Evolutionary conservation across 2,797 vertebrate species (phyloP).

Genomic region (Myotis vivesi): DNA sequence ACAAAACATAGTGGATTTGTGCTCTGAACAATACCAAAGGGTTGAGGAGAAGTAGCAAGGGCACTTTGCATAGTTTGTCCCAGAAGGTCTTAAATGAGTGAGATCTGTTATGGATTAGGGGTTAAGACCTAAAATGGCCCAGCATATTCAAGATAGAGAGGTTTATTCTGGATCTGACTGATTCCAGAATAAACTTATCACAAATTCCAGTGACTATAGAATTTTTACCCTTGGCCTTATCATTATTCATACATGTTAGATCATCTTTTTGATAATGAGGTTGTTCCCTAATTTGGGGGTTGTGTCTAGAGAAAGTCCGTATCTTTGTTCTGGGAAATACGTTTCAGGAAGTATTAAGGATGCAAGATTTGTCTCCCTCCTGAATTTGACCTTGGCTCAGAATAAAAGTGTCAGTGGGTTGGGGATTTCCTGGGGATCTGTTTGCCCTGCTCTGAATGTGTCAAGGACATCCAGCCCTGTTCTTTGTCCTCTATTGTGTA

Average conservation of each 20-base stretch:
- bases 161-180: neutral
- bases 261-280: neutral
- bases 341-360: neutral
- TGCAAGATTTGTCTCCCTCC: neutral
- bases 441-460: neutral
- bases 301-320: neutral
- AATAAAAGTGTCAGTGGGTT: neutral
- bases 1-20: neutral
- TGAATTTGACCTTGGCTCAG: conserved; percentile 40
- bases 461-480: neutral
- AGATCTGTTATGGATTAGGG: neutral
- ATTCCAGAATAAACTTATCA: neutral
- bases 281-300: neutral
- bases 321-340: neutral
- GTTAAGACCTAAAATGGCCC: neutral
- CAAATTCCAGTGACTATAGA: neutral
- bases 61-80: neutral
- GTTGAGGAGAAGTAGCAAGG: neutral
- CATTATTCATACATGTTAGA: neutral
- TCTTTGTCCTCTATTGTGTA: neutral
- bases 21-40: neutral
- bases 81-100: neutral
- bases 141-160: neutral
- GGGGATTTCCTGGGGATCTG: conserved; percentile 50
- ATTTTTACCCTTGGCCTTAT: neutral